phyloP scores from a whole-genome alignment of 1,140 invertebrate species.

The Lucilia cuprina region DNA sequence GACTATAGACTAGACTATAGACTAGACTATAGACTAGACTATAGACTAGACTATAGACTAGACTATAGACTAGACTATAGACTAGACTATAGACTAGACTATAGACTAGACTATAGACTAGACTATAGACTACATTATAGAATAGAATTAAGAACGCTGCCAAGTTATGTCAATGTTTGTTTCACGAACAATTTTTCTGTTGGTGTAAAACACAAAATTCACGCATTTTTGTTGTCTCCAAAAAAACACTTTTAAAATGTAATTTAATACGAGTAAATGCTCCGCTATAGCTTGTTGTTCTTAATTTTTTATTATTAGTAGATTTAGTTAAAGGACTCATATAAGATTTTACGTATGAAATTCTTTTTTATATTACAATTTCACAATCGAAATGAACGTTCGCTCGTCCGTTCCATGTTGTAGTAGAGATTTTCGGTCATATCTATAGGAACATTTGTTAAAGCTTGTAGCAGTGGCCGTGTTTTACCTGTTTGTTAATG shows the following conservation, averaged over 20 bases:
- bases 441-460: not conserved
- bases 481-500: conserved; percentile 37
- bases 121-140: too few relatives aligned
- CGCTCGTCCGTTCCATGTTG: not conserved
- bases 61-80: too few relatives aligned
- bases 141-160: too few relatives aligned
- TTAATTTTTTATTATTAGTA: not conserved
- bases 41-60: too few relatives aligned
- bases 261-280: not conserved
- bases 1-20: too few relatives aligned
- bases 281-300: not conserved
- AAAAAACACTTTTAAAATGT: not conserved
- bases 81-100: too few relatives aligned
- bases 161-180: too few relatives aligned
- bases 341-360: not conserved
- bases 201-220: not conserved
- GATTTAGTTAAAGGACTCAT: not conserved
- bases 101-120: too few relatives aligned
- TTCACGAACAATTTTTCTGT: not conserved
- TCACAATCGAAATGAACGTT: not conserved
- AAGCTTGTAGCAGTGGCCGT: conserved; percentile 28
- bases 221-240: not conserved
- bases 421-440: not conserved
- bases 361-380: not conserved
- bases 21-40: too few relatives aligned